phyloP scores from a whole-genome alignment of 2,113 vertebrate species.

The Nibea coibor region DNA sequence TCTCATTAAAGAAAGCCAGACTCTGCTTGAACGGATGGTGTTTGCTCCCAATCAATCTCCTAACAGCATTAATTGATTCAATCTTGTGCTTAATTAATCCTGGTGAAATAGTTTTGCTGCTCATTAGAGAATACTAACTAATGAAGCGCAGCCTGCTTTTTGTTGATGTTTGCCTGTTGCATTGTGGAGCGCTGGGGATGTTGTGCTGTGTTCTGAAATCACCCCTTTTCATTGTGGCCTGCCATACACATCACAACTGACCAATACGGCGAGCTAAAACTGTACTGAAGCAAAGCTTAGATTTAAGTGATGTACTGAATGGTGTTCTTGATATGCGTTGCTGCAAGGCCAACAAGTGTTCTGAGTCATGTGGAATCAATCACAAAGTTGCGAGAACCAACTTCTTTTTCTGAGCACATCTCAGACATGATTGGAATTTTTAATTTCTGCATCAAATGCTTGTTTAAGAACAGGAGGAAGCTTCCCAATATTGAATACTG shows the following conservation, averaged over 20 bases:
- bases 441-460: conserved; percentile 18
- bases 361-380: background rate
- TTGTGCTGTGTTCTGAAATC: background rate
- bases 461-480: background rate
- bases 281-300: background rate
- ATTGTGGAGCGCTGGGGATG: conserved; percentile 5
- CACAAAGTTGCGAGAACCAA: background rate
- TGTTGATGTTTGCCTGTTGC: conserved; percentile 38
- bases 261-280: background rate
- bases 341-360: background rate
- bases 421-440: background rate
- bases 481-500: background rate
- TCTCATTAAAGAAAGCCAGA: conserved; percentile 63
- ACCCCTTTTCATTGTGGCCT: background rate
- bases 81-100: conserved; percentile 78
- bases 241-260: conserved; percentile 1
- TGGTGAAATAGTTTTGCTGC: conserved; percentile 62
- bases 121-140: conserved; percentile 68
- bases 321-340: background rate
- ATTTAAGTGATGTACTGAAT: background rate
- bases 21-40: conserved; percentile 46
- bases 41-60: conserved; percentile 75
- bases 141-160: conserved; percentile 49
- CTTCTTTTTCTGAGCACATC: background rate
- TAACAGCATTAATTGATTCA: conserved; percentile 75